These are phyloP conservation scores for Myrmophylax atrothorax DNA, from an alignment of 2,113 vertebrate genomes.

Conservation along the genomic window DNA sequence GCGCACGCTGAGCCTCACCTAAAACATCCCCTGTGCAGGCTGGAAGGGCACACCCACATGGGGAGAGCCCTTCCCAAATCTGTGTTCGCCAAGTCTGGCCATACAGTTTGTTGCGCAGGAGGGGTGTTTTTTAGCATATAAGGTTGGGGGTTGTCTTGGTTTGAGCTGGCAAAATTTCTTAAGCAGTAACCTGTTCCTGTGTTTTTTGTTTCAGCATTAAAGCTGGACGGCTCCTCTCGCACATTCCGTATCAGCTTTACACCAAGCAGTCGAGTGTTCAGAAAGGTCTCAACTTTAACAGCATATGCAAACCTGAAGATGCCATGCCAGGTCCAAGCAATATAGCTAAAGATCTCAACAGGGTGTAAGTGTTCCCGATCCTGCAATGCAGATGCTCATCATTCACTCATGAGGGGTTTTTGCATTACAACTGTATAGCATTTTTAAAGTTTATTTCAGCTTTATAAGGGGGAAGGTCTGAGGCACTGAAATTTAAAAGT, in stretches of 20 bases:
- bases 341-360: conserved; percentile 75
- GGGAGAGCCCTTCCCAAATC: too few species aligned
- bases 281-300: conserved; percentile 85
- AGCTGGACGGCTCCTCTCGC: conserved; percentile 89
- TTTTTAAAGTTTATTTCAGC: neutral
- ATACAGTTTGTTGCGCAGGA: neutral
- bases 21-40: too few species aligned
- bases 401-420: neutral
- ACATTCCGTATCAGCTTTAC: conserved; percentile 92
- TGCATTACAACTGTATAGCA: neutral
- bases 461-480: neutral
- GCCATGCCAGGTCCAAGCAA: conserved; percentile 78
- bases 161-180: too few species aligned
- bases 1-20: too few species aligned
- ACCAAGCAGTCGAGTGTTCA: conserved; percentile 82
- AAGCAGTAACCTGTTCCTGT: neutral
- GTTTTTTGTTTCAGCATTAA: conserved; percentile 82
- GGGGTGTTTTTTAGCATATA: neutral
- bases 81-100: too few species aligned
- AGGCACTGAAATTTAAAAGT: neutral
- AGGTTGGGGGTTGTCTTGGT: neutral
- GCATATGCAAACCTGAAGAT: conserved; percentile 79
- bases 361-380: conserved; percentile 77
- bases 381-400: neutral
- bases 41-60: too few species aligned